These are phyloP conservation scores for Hanleya hanleyi DNA, from an alignment of 2,888 invertebrate genomes.

Conservation along the genomic window DNA sequence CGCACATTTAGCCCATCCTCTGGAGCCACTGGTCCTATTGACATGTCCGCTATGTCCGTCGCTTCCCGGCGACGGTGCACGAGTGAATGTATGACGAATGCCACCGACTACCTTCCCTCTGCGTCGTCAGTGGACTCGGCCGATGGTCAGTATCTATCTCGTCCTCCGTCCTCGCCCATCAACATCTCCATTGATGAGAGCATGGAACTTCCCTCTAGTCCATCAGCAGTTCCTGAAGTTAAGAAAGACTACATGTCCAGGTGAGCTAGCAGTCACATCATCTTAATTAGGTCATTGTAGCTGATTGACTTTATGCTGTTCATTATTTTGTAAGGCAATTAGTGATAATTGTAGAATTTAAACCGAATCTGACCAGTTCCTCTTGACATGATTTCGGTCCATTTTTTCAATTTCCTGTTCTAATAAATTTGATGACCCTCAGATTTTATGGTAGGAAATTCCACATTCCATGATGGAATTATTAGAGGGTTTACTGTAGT, in stretches of 20 bases:
- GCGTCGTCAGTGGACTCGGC: slow-evolving; percentile 44
- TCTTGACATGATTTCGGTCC: no score
- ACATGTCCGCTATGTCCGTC: background rate
- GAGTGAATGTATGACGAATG: slow-evolving; percentile 61
- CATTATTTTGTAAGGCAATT: no score
- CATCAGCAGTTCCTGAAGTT: slow-evolving; percentile 35
- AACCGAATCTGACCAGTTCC: no score
- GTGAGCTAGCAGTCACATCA: slow-evolving; percentile 23
- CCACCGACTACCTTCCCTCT: slow-evolving; percentile 40
- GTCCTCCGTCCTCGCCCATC: slow-evolving; percentile 44
- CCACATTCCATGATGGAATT: no score
- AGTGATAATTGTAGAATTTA: no score
- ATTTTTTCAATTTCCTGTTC: no score
- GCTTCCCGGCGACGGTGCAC: slow-evolving; percentile 48
- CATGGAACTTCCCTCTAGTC: slow-evolving; percentile 30
- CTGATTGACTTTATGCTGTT: no score
- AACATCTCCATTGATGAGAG: slow-evolving; percentile 53
- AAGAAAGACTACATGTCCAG: slow-evolving; percentile 52
- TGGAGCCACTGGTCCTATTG: background rate
- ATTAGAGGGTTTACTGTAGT: no score
- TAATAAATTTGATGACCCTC: no score
- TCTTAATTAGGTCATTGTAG: slow-evolving; percentile 39
- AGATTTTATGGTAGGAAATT: no score
- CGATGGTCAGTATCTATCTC: slow-evolving; percentile 36
- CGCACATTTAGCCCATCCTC: background rate